Evolutionary conservation across 2,888 invertebrate species (phyloP), one percentile per base, ranked within the genome.

Genomic region (Lasioglossum oenotherae): DNA sequence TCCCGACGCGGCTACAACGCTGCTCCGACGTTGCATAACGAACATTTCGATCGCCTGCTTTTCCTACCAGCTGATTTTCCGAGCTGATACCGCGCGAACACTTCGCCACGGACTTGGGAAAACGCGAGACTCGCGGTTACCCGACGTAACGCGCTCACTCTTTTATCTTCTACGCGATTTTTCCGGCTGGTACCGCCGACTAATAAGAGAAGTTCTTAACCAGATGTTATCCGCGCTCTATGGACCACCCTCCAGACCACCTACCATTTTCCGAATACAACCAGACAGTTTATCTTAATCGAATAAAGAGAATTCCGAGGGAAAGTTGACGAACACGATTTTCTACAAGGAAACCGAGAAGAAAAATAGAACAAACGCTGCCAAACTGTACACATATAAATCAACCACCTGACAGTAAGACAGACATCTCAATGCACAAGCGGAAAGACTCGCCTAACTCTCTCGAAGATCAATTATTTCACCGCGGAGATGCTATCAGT

Each of bases 21-120:
- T 64, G 57, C 69, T 53, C 38, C 49, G 10, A 53, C 35, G 27
- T 60, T 71, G 69, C 82, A 75, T 85, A 86, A 85, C 84, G 67
- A 83, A 82, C n/a, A 74, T 46, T 74, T 64, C 79, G 76, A 27
- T 27, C 57, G 41, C 41, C 41, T 67, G 79, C 35, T 82, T 82
- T 82, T 74, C 74, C 79, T 19, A 16, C 74, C 19, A 23, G 10
- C 27, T 74, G 79, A 82, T 82, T 74, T 74, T 74, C 78, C 64
- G 4, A 23, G 31, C 16, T 4, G 73, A 73, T 73, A 73, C 31
- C 35, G 23, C 35, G 23, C 69, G 38, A 23, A 38, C 69, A 69
- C 16, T 38, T 38, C 19, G 38, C 35, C 19, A 3, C 35, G 8
- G 38, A 38, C 38, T 38, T 69, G 35, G 38, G 38, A 69, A 69